Evolutionary conservation across 2,113 vertebrate species (phyloP).

Genomic region (Cacatua alba): DNA sequence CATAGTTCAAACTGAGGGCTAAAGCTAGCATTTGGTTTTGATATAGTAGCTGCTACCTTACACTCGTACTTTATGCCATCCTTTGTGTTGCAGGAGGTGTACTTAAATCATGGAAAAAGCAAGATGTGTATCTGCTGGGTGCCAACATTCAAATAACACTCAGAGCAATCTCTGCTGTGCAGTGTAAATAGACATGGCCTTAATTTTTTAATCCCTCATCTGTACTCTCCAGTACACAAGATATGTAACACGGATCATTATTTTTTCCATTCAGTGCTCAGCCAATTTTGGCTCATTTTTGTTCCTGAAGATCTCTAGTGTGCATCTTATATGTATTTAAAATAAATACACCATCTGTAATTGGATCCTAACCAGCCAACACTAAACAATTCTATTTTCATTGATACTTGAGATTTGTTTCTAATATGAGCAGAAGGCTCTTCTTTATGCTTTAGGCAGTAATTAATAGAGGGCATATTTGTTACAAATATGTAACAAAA

Average conservation of each 20-base stretch:
- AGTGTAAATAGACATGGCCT: background rate
- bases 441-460: slow-evolving; percentile 7
- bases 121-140: background rate
- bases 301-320: slow-evolving; percentile 55
- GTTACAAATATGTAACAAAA: background rate
- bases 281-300: slow-evolving; percentile 60
- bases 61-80: background rate
- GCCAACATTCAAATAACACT: background rate
- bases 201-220: background rate
- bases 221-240: slow-evolving; percentile 1
- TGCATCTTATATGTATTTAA: slow-evolving; percentile 51
- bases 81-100: background rate
- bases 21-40: background rate
- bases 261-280: slow-evolving; percentile 66
- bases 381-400: slow-evolving; percentile 48
- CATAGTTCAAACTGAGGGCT: background rate
- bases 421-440: slow-evolving; percentile 3
- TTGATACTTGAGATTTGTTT: slow-evolving; percentile 29
- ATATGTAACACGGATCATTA: slow-evolving; percentile 60
- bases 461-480: slow-evolving; percentile 24
- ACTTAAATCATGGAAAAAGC: background rate
- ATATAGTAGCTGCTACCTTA: background rate
- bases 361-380: slow-evolving; percentile 61
- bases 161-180: background rate
- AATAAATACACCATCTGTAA: slow-evolving; percentile 65